Conservation (phyloP, 2,797 vertebrate species). For the Micropoecilia bifurca region DNA sequence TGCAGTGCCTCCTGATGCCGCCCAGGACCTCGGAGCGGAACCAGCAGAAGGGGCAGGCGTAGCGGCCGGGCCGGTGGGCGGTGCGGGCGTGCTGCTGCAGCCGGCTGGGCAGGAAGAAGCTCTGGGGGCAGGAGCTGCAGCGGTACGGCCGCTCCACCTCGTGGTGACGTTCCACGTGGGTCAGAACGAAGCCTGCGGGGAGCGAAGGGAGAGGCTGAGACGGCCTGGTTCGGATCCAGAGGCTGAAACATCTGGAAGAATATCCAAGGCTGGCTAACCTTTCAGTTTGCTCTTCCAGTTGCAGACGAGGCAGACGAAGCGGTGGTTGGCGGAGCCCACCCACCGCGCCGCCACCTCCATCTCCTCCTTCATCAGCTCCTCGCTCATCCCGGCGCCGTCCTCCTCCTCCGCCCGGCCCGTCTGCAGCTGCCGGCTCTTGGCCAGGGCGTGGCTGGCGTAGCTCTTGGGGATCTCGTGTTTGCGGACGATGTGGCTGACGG, state of each 20-base stretch:
- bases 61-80: constrained; percentile 64
- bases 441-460: constrained; percentile 45
- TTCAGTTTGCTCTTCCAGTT: constrained; percentile 72
- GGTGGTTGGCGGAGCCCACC: constrained; percentile 49
- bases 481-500: constrained; percentile 55
- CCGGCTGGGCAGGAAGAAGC: constrained; percentile 71
- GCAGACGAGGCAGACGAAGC: constrained; percentile 68
- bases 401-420: constrained; percentile 18
- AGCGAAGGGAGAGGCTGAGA: neutral
- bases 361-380: constrained; percentile 60
- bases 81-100: constrained; percentile 63
- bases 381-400: constrained; percentile 41
- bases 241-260: neutral
- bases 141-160: constrained; percentile 53
- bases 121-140: constrained; percentile 51
- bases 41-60: constrained; percentile 74
- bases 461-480: constrained; percentile 65
- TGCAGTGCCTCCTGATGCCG: constrained; percentile 71
- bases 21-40: constrained; percentile 65
- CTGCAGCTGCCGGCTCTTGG: constrained; percentile 10
- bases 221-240: neutral
- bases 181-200: constrained; percentile 63
- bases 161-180: constrained; percentile 64
- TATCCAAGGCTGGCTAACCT: constrained; percentile 43
- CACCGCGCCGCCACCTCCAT: constrained; percentile 55